These are phyloP conservation scores for Hypomecis atomaria DNA, from an alignment of 2,888 invertebrate genomes.

Conservation along the genomic window DNA sequence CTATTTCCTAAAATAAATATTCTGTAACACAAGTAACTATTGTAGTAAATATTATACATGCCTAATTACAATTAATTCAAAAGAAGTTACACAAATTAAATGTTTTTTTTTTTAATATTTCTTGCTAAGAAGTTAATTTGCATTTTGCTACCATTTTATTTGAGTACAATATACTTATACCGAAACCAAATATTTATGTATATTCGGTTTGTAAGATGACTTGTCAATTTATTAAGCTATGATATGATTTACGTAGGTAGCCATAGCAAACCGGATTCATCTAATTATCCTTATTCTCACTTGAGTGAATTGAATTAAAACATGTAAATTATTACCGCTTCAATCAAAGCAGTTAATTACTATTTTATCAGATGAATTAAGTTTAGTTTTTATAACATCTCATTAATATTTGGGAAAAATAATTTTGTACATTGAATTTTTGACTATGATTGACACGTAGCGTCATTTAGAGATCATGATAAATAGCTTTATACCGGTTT, in stretches of 20 bases:
- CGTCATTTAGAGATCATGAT: constrained; percentile 35
- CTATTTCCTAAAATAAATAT: no score
- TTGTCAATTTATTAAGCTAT: not conserved
- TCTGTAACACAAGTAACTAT: no score
- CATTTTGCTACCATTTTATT: no score
- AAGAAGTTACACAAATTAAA: no score
- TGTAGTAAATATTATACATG: no score
- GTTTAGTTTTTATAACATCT: constrained; percentile 27
- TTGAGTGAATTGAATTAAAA: constrained; percentile 41
- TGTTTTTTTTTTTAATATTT: no score
- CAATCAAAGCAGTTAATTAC: constrained; percentile 34
- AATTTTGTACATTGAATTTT: constrained; percentile 34
- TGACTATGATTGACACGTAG: constrained; percentile 38
- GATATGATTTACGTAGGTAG: not conserved
- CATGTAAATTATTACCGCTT: constrained; percentile 24
- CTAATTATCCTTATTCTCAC: constrained; percentile 45
- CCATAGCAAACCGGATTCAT: constrained; percentile 43
- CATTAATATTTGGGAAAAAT: constrained; percentile 35
- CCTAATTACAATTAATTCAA: no score
- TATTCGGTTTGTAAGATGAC: not conserved
- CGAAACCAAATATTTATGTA: not conserved
- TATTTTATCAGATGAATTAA: constrained; percentile 30
- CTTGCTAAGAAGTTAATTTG: no score
- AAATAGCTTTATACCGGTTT: constrained; percentile 34
- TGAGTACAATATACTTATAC: no score